phyloP scores from a whole-genome alignment of 1,140 invertebrate species.

The Cylas formicarius region DNA sequence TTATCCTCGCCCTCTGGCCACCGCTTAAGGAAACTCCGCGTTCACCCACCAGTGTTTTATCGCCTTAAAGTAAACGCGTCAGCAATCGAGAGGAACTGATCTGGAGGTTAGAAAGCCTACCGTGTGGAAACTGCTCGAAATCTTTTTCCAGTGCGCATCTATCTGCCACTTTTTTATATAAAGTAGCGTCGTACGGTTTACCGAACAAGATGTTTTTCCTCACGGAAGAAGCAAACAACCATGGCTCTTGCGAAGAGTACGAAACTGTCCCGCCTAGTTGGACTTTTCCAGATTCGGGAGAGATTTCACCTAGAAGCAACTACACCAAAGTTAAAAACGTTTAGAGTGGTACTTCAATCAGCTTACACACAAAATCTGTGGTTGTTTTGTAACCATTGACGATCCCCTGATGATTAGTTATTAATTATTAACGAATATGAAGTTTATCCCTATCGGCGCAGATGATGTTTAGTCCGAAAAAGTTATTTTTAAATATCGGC shows the following conservation, averaged over 20 bases:
- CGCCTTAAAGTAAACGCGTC: conserved; percentile 66
- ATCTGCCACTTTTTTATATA: conserved; percentile 60
- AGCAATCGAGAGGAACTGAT: conserved; percentile 56
- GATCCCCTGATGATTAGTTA: not conserved
- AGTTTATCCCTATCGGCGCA: not conserved
- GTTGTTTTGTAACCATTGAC: not conserved
- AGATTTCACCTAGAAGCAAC: conserved; percentile 71
- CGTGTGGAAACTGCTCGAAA: conserved; percentile 70
- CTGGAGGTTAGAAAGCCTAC: no score
- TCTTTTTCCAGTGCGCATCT: conserved; percentile 66
- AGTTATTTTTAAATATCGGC: not conserved
- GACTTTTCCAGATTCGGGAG: conserved; percentile 48
- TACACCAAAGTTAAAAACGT: conserved; percentile 52
- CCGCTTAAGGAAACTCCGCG: conserved; percentile 77
- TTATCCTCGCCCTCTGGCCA: conserved; percentile 80
- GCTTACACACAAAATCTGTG: not conserved
- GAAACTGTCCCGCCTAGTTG: conserved; percentile 55
- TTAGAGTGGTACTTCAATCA: no score
- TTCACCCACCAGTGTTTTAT: conserved; percentile 74
- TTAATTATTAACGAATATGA: not conserved
- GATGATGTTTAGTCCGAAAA: not conserved
- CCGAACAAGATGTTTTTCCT: conserved; percentile 76
- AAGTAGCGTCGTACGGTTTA: conserved; percentile 53
- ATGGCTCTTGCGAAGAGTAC: conserved; percentile 71
- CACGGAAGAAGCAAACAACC: conserved; percentile 57